Percentiles rank a stretch among this genome's conserved stretches.
These are phyloP conservation scores for Ptycholaimellus sp. DNA, from an alignment of 2,888 invertebrate species.

Conservation along the genomic window DNA sequence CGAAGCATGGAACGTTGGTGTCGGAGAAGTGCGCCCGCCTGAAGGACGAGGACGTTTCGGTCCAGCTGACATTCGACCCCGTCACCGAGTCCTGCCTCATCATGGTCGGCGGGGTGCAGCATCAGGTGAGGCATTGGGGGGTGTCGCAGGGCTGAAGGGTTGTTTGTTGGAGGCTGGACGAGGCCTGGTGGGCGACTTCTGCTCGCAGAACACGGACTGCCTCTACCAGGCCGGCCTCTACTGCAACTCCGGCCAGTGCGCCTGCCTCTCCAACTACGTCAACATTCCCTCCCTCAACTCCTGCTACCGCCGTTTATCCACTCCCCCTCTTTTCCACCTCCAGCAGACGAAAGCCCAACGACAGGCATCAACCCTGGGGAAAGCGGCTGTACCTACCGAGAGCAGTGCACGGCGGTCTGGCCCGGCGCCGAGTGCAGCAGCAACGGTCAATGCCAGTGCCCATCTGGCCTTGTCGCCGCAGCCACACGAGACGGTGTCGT, in stretches of 20 bases:
- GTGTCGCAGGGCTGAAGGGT: too few species aligned
- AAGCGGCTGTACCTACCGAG: constrained; percentile 21
- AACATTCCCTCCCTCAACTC: constrained; percentile 24
- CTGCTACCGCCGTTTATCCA: constrained; percentile 17
- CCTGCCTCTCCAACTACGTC: constrained; percentile 22
- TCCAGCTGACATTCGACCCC: too few species aligned
- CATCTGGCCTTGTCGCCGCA: too few species aligned
- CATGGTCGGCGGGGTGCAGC: too few species aligned
- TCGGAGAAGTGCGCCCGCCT: too few species aligned
- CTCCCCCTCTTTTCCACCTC: not conserved
- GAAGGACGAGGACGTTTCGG: too few species aligned
- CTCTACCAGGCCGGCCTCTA: constrained; percentile 21
- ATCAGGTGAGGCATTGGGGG: too few species aligned
- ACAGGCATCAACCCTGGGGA: constrained; percentile 22
- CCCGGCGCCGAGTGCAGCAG: constrained; percentile 16
- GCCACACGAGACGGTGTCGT: constrained; percentile 21
- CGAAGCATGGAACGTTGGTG: too few species aligned
- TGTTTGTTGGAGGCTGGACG: too few species aligned
- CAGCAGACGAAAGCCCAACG: not conserved
- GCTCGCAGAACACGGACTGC: constrained; percentile 24
- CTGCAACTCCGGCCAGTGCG: constrained; percentile 23
- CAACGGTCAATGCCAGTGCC: constrained; percentile 11
- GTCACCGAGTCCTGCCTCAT: too few species aligned
- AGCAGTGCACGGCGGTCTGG: constrained; percentile 22
- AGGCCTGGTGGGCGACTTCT: constrained; percentile 22